Conservation (phyloP, 2,113 vertebrate genomes). For the Camelus bactrianus region DNA sequence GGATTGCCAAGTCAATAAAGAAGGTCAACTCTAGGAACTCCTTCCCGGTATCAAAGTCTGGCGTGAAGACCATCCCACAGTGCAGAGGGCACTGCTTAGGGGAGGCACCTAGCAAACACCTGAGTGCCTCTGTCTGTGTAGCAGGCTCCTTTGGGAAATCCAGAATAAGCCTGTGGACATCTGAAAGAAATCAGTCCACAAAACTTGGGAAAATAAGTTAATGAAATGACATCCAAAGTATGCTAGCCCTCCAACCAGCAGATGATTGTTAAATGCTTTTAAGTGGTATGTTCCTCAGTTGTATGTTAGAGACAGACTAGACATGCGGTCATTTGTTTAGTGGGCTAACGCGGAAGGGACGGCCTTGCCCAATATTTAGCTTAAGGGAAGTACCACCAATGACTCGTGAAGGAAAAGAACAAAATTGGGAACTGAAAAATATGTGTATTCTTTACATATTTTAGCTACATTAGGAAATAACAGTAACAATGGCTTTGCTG, state of each 20-base stretch:
- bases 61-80: background rate
- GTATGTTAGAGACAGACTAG: slow-evolving; percentile 17
- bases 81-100: background rate
- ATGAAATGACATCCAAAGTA: background rate
- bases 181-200: slow-evolving; percentile 27
- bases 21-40: background rate
- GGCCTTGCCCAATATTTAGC: slow-evolving; percentile 72
- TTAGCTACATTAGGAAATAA: slow-evolving; percentile 66
- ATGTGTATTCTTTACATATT: slow-evolving; percentile 13
- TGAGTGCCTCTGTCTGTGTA: background rate
- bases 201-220: slow-evolving; percentile 17
- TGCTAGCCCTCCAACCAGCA: background rate
- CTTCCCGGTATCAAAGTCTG: background rate
- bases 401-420: slow-evolving; percentile 70
- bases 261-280: background rate
- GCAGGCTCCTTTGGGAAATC: slow-evolving; percentile 29
- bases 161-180: background rate
- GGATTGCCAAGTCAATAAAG: background rate
- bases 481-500: slow-evolving; percentile 47
- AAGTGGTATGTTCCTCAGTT: background rate
- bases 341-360: slow-evolving; percentile 73
- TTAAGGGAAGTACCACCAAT: slow-evolving; percentile 72
- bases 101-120: background rate
- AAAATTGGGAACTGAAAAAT: slow-evolving; percentile 75
- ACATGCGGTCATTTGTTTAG: slow-evolving; percentile 66